Base-by-base conservation (phyloP, 2,797 vertebrate species). In the Hippocampus kuda region DNA sequence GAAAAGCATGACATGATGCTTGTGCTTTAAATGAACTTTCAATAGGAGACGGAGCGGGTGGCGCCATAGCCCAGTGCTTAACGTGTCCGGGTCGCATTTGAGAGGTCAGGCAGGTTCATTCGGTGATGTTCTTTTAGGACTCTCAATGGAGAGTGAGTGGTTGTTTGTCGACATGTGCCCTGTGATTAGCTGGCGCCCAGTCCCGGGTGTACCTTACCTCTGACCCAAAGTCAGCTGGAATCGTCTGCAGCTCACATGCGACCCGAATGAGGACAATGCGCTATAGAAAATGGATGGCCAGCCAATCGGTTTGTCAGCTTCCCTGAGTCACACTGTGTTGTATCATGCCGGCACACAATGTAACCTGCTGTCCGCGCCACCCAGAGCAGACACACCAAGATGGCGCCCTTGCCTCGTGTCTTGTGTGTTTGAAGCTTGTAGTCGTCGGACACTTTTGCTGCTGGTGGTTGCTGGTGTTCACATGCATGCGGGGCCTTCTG, bases 401-500 rank as follows among this genome's bases (percentile, higher is more conserved):
- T 26, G 54, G 54, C 24, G 54, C 5, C 54, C 24, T 18, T 2
- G 57, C 15, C 30, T 6, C 24, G 54, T 26, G 54, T 56, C 54
- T 53, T 9, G 7, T 22, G 8, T 10, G 10, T 24, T 54, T 4
- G n/a, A 24, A 54, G 53, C n/a, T 24, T 54, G n/a, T 4, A 1
- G 53, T 54, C 53, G 53, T n/a, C 53, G n/a, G 22, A 49, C 61
- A 24, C 49, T 53, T 46, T 16, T 46, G 44, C 11, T 2, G 26
- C 38, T 62, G 68, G 51, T 5, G 26, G 49, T 44, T 12, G 20
- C 26, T 22, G 41, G 34, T 8, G 46, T 30, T 92, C 87, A 93
- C 88, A 91, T 89, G 78, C 89, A 91, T 3, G 88, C 86, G 10
- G 89, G 79, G 15, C 85, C 88, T 48, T 91, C 91, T 0, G 92